Conservation (phyloP, 2,113 vertebrate species). For the Suricata suricatta region DNA sequence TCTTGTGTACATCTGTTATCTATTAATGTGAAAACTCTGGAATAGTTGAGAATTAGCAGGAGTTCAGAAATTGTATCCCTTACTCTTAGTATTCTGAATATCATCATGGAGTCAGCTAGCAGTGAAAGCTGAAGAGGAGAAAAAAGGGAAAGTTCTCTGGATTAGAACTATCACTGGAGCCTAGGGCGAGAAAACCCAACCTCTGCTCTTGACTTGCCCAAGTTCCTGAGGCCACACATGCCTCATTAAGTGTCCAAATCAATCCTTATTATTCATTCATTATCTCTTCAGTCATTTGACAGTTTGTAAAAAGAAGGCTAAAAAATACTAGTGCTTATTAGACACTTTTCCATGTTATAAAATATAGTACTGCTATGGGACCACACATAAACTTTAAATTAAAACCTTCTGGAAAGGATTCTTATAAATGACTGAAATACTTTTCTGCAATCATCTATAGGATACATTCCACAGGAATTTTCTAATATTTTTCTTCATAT, state of each 20-base stretch:
- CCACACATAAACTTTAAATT: slow-evolving; percentile 59
- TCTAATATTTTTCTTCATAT: slow-evolving; percentile 31
- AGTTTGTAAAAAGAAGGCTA: slow-evolving; percentile 77
- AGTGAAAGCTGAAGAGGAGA: slow-evolving; percentile 86
- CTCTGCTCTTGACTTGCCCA: slow-evolving; percentile 73
- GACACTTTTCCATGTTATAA: neutral
- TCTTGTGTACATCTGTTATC: slow-evolving; percentile 67
- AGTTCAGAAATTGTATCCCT: slow-evolving; percentile 72
- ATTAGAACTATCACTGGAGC: slow-evolving; percentile 79
- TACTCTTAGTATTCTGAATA: slow-evolving; percentile 76
- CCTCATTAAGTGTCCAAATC: slow-evolving; percentile 74
- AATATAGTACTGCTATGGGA: slow-evolving; percentile 35
- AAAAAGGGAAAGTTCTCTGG: slow-evolving; percentile 57
- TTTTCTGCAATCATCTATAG: slow-evolving; percentile 41
- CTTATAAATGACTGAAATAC: slow-evolving; percentile 37
- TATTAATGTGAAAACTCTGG: slow-evolving; percentile 82
- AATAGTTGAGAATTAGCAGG: slow-evolving; percentile 75
- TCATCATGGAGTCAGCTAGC: slow-evolving; percentile 83
- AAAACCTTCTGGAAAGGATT: slow-evolving; percentile 40
- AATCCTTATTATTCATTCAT: slow-evolving; percentile 72
- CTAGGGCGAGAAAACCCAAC: slow-evolving; percentile 78
- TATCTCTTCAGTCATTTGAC: slow-evolving; percentile 76
- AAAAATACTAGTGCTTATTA: slow-evolving; percentile 54
- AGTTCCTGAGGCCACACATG: slow-evolving; percentile 66
- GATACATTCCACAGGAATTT: slow-evolving; percentile 22